Conservation (phyloP, 2,113 vertebrate species). For the Charina bottae region DNA sequence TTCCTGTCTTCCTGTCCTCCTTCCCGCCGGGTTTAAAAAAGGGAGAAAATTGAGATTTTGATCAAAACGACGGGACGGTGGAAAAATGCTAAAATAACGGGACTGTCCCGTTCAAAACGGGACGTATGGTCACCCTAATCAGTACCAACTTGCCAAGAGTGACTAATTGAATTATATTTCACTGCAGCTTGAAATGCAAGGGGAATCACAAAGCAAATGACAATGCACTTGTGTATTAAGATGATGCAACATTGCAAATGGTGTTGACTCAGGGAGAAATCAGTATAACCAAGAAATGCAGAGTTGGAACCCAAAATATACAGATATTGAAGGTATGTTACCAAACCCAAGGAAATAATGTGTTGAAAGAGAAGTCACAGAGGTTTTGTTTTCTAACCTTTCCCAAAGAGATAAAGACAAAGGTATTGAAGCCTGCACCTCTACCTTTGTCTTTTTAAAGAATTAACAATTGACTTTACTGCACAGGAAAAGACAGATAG, state of each 20-base stretch:
- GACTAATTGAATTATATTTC: not conserved
- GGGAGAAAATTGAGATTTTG: too few relatives aligned
- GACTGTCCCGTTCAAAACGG: too few relatives aligned
- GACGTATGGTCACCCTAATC: too few relatives aligned
- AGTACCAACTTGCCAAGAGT: not conserved
- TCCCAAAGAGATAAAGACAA: constrained; percentile 23
- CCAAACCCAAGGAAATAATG: constrained; percentile 14
- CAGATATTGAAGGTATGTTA: not conserved
- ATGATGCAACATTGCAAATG: not conserved
- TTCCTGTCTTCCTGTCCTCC: too few relatives aligned
- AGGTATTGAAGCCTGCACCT: constrained; percentile 2
- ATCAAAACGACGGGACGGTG: too few relatives aligned
- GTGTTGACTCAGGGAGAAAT: not conserved
- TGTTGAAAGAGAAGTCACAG: constrained; percentile 5
- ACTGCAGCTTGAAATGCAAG: not conserved
- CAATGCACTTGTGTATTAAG: not conserved
- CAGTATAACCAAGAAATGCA: constrained; percentile 1
- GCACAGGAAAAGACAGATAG: constrained; percentile 38
- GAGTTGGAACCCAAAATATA: not conserved
- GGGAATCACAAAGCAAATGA: not conserved
- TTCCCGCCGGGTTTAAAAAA: too few relatives aligned
- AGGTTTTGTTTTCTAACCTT: constrained; percentile 4
- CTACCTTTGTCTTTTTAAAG: constrained; percentile 26
- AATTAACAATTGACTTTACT: constrained; percentile 59
- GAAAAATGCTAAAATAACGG: too few relatives aligned